Base-by-base conservation (phyloP, 2,888 invertebrate species). In the Eilema depressum region DNA sequence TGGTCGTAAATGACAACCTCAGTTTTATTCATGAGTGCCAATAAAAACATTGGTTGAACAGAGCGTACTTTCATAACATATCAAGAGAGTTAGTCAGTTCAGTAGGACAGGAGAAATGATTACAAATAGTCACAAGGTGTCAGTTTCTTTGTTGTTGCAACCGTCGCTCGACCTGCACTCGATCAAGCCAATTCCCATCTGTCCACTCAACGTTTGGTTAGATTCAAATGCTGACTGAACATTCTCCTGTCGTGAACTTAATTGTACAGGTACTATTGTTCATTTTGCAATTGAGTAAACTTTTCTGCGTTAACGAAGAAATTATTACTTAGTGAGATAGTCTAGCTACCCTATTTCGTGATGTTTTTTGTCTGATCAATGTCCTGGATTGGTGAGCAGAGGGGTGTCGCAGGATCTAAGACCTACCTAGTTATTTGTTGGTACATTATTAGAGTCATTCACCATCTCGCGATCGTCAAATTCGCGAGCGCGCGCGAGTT, bases 41-140 rank as follows among this genome's bases (percentile, higher is more conserved):
- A 81, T 81, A 76, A 81, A 75, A 71, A 78, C 76, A 78, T 75
- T 81, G 74, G 69, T 75, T 76, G 76, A 73, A 68, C 72, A 78
- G 69, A 78, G 70, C 71, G 71, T 70, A 70, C 65, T 75, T 76
- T 66, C 67, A 77, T 71, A 82, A 81, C 76, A 73, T 56, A 80
- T 76, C 73, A 75, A 63, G 47, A 28, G 64, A 72, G 56, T 26
- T 67, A 28, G 76, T 73, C 71, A 69, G 70, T 74, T 70, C 28
- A 68, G 68, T 65, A 33, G 26, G 66, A 70, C 62, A 37, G 67
- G 71, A 66, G 65, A 68, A 69, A 61, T 67, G 71, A 33, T 65
- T 66, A 71, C 69, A 74, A 71, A 73, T 69, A 64, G 65, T 60
- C 68, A 41, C 65, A 61, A 71, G 71, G 71, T 76, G 61, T 74